These are phyloP conservation scores for Morinoia aosen DNA, from an alignment of 2,888 invertebrate species.

Conservation along the genomic window DNA sequence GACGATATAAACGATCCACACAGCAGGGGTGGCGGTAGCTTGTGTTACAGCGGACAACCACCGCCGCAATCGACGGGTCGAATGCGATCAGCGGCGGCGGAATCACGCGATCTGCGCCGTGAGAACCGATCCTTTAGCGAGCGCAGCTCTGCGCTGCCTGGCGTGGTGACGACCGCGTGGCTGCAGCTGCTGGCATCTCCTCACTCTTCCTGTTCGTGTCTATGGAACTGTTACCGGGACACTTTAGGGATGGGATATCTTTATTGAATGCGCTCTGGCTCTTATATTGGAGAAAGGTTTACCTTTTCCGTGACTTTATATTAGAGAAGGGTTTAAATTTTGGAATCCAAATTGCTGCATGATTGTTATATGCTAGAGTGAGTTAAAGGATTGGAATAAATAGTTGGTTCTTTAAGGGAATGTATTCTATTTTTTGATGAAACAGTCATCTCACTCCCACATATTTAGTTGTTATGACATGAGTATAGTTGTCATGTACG, in stretches of 20 bases:
- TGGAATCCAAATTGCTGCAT: neutral
- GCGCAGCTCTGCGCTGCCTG: neutral
- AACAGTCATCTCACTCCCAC: too few relatives aligned
- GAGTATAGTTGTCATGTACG: too few relatives aligned
- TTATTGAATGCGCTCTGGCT: neutral
- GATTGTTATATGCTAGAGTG: neutral
- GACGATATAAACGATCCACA: neutral
- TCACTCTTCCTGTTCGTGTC: neutral
- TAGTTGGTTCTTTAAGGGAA: too few relatives aligned
- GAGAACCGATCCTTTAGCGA: neutral
- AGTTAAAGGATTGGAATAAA: too few relatives aligned
- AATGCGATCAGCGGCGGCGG: neutral
- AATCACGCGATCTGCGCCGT: constrained; percentile 31
- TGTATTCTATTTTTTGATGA: too few relatives aligned
- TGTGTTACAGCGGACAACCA: neutral
- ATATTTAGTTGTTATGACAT: too few relatives aligned
- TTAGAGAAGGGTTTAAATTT: neutral
- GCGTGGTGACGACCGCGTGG: neutral
- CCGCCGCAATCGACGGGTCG: neutral
- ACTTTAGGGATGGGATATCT: neutral
- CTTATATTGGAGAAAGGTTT: neutral
- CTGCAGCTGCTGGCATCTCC: too few relatives aligned
- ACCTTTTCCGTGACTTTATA: too few relatives aligned
- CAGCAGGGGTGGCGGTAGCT: neutral
- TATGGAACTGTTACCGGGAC: neutral